phyloP scores from a whole-genome alignment of 2,797 vertebrate species.

The Hapalemur alaotrensis region DNA sequence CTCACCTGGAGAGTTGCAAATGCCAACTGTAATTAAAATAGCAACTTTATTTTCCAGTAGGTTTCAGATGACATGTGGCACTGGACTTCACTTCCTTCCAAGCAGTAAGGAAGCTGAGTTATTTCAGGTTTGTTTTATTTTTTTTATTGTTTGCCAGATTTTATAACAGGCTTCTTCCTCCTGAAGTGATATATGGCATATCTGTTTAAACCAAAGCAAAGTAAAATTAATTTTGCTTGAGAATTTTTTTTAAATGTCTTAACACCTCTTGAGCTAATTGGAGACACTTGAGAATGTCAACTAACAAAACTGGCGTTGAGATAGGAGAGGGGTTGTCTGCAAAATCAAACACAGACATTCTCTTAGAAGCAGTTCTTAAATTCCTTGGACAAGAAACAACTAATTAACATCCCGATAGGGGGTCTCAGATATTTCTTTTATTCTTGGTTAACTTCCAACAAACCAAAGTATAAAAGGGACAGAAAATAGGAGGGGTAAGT shows the following conservation, averaged over 20 bases:
- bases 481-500: neutral
- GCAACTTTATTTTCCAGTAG: constrained; percentile 29
- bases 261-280: constrained; percentile 54
- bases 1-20: constrained; percentile 50
- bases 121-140: neutral
- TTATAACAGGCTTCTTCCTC: constrained; percentile 8
- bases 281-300: constrained; percentile 39
- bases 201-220: constrained; percentile 44
- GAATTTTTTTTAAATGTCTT: constrained; percentile 18
- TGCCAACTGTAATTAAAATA: constrained; percentile 51
- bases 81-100: neutral
- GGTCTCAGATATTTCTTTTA: constrained; percentile 52
- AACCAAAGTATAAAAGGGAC: constrained; percentile 41
- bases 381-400: constrained; percentile 64
- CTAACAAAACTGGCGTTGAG: neutral
- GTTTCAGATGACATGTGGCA: neutral
- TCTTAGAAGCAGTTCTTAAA: constrained; percentile 51
- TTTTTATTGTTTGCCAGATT: constrained; percentile 27
- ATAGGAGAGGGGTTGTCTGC: constrained; percentile 3
- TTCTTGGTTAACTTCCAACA: constrained; percentile 54
- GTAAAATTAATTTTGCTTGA: constrained; percentile 47
- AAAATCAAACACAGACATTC: constrained; percentile 49
- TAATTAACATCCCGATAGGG: constrained; percentile 59
- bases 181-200: neutral
- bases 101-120: neutral